Percentiles rank a stretch among this genome's conserved stretches.
Evolutionary conservation across 1,140 invertebrate species (phyloP).

Genomic region (Cyclargus thomasi): DNA sequence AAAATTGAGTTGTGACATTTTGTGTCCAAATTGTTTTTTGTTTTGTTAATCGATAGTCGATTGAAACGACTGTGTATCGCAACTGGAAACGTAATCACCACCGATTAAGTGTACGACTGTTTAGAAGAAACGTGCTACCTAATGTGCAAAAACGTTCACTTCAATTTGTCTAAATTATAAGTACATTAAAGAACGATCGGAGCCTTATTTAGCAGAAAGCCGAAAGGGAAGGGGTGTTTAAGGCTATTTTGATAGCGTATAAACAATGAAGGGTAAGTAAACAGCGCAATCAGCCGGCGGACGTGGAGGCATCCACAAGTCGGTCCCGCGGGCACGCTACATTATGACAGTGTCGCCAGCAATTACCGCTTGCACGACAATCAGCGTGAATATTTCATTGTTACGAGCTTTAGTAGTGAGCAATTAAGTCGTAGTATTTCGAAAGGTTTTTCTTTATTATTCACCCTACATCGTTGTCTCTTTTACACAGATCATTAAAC

Average conservation of each 20-base stretch:
- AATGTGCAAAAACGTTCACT: neutral
- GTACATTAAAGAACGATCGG: neutral
- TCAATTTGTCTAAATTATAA: neutral
- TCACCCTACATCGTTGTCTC: too few relatives aligned
- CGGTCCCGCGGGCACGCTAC: constrained; percentile 20
- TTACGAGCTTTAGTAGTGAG: neutral
- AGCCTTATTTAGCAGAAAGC: neutral
- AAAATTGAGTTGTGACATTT: constrained; percentile 19
- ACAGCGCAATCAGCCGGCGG: constrained; percentile 10
- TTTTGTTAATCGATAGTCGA: constrained; percentile 16
- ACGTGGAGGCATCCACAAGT: constrained; percentile 21
- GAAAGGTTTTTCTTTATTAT: too few relatives aligned
- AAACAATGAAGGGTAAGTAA: neutral
- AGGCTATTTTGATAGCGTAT: neutral
- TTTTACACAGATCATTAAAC: too few relatives aligned
- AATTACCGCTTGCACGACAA: neutral
- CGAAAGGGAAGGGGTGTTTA: neutral
- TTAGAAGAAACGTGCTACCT: neutral
- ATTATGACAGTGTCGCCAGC: neutral
- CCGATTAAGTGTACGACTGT: neutral
- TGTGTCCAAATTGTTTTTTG: constrained; percentile 29
- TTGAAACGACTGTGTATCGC: neutral
- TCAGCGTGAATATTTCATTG: neutral
- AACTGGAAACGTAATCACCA: neutral
- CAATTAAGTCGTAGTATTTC: too few relatives aligned